A percentile compares a stretch with the other conserved stretches of the same genome.
These are phyloP conservation scores for Amia ocellicauda DNA, from an alignment of 2,113 vertebrate genomes.

Conservation along the genomic window DNA sequence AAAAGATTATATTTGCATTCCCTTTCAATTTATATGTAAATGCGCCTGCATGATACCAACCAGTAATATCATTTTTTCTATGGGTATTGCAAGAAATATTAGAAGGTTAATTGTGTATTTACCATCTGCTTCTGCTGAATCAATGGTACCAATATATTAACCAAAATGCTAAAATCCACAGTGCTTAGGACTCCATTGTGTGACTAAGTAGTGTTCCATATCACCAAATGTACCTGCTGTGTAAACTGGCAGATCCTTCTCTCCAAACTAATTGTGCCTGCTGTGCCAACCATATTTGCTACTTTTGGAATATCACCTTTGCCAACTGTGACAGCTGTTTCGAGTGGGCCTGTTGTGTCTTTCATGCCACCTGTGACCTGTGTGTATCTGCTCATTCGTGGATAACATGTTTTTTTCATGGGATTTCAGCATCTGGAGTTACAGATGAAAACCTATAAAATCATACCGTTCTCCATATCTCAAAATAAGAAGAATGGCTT, in stretches of 20 bases:
- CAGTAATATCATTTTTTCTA: conserved; percentile 8
- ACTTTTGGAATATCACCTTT: conserved; percentile 31
- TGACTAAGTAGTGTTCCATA: conserved; percentile 34
- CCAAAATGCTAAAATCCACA: conserved; percentile 34
- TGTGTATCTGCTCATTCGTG: conserved; percentile 16
- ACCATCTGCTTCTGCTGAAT: conserved; percentile 43
- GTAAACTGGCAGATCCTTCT: conserved; percentile 23
- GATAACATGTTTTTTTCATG: conserved; percentile 33
- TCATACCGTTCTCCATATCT: conserved; percentile 20
- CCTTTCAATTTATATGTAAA: conserved; percentile 12
- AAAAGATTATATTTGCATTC: conserved; percentile 3
- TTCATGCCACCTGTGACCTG: conserved; percentile 15
- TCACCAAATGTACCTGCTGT: conserved; percentile 37
- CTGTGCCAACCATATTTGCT: conserved; percentile 39
- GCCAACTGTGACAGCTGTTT: conserved; percentile 51
- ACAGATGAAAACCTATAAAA: conserved; percentile 21
- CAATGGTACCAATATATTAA: conserved; percentile 39
- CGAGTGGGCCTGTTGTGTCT: conserved; percentile 31
- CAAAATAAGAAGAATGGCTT: not conserved
- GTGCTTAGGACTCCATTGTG: conserved; percentile 32
- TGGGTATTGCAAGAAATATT: conserved; percentile 12
- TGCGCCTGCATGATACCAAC: conserved; percentile 6
- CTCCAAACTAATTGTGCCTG: conserved; percentile 44
- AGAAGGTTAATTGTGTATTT: conserved; percentile 38
- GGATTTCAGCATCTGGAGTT: conserved; percentile 19